phyloP scores from a whole-genome alignment of 2,113 vertebrate genomes.

The Eidolon helvum region DNA sequence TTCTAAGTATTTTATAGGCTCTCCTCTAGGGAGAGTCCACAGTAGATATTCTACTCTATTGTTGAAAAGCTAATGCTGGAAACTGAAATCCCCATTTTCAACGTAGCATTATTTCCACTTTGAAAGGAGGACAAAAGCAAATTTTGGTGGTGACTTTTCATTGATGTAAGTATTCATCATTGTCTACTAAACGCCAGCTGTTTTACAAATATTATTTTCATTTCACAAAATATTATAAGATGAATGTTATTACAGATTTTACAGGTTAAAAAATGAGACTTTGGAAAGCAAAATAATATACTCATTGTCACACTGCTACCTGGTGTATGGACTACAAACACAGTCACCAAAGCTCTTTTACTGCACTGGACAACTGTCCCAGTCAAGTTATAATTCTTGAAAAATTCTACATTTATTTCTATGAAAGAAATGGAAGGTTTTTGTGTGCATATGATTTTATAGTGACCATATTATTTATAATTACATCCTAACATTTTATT shows the following conservation, averaged over 20 bases:
- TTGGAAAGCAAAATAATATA: background rate
- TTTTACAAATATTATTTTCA: background rate
- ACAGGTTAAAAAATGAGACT: background rate
- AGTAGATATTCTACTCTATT: background rate
- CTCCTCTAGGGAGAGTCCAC: background rate
- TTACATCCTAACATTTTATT: background rate
- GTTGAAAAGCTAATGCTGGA: background rate
- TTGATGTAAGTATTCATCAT: background rate
- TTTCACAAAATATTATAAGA: background rate
- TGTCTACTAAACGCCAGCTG: background rate
- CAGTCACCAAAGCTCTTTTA: background rate
- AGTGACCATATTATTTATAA: background rate
- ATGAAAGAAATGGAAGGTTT: background rate
- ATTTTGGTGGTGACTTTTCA: background rate
- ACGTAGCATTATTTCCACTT: background rate
- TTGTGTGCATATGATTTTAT: background rate
- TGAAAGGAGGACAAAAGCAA: background rate
- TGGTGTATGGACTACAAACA: background rate
- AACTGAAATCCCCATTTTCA: background rate
- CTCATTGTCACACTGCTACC: background rate
- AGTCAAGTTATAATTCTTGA: background rate
- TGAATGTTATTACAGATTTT: background rate
- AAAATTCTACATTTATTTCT: background rate
- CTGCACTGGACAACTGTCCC: rapidly evolving
- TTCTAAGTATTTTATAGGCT: constrained; percentile 39